Percentiles rank a stretch among this genome's conserved stretches.
Evolutionary conservation across 2,113 vertebrate genomes (phyloP).

Genomic region (Octodon degus): DNA sequence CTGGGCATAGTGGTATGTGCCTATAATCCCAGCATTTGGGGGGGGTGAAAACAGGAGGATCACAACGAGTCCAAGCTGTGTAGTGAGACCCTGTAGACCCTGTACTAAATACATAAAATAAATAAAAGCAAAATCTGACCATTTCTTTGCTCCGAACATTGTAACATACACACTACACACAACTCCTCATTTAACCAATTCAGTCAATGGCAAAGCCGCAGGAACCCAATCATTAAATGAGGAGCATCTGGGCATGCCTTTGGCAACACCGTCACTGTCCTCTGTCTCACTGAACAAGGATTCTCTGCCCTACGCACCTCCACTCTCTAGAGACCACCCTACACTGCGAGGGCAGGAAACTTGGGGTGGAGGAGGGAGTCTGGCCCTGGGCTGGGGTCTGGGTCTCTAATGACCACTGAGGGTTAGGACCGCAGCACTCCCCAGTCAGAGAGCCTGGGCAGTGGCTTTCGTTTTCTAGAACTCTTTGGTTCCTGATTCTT

Average conservation of each 20-base stretch:
- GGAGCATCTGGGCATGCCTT: not conserved
- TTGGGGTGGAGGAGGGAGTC: not conserved
- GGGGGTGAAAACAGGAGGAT: too few species aligned
- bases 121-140: not conserved
- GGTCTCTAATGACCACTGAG: slow-evolving; percentile 11
- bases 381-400: slow-evolving; percentile 32
- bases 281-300: not conserved
- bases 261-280: not conserved
- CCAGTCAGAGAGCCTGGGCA: not conserved
- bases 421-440: not conserved
- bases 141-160: not conserved
- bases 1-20: too few species aligned
- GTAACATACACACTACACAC: not conserved
- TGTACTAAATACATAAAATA: not conserved
- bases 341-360: slow-evolving; percentile 26
- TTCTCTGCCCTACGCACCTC: not conserved
- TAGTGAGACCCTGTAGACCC: too few species aligned
- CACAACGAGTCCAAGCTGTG: too few species aligned
- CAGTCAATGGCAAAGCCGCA: not conserved
- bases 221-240: not conserved
- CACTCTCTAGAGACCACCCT: not conserved
- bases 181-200: not conserved
- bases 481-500: not conserved
- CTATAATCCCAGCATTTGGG: too few species aligned
- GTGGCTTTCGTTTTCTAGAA: slow-evolving; percentile 13